phyloP scores from a whole-genome alignment of 2,113 vertebrate genomes.

The Dicrurus megarhynchus region DNA sequence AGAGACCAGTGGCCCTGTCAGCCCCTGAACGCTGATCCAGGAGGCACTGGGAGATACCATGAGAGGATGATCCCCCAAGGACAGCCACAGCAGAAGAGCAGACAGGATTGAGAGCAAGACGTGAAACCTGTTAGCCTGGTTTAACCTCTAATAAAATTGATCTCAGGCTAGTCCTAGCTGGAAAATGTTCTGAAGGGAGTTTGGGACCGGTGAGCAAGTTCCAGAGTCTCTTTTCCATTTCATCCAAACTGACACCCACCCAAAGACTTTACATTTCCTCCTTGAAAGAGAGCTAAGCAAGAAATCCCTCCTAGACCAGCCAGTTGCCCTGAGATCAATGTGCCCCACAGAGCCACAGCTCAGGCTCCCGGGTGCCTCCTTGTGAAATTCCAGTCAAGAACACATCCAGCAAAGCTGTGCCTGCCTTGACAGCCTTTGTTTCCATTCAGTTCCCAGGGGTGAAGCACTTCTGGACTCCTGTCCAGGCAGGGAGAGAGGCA shows the following conservation, averaged over 20 bases:
- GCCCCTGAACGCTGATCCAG: background rate
- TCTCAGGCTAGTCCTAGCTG: background rate
- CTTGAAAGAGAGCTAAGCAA: background rate
- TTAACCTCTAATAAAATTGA: background rate
- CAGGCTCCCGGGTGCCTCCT: background rate
- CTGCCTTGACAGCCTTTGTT: background rate
- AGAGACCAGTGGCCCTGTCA: background rate
- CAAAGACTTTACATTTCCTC: background rate
- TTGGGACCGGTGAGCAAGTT: background rate
- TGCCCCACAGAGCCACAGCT: background rate
- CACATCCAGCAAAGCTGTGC: background rate
- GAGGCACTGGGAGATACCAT: background rate
- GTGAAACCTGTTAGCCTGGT: background rate
- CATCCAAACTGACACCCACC: background rate
- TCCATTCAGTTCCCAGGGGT: background rate
- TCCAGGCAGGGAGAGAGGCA: background rate
- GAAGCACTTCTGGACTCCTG: background rate
- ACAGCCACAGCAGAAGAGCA: background rate
- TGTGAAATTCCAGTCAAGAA: background rate
- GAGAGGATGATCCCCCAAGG: background rate
- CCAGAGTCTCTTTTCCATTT: background rate
- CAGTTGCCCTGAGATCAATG: fast-evolving
- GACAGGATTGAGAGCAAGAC: background rate
- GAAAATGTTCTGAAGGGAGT: background rate
- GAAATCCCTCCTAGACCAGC: background rate